A percentile compares a stretch with the other conserved stretches of the same genome.
Evolutionary conservation across 2,113 vertebrate genomes (phyloP).

Genomic region (Ptyas mucosa): DNA sequence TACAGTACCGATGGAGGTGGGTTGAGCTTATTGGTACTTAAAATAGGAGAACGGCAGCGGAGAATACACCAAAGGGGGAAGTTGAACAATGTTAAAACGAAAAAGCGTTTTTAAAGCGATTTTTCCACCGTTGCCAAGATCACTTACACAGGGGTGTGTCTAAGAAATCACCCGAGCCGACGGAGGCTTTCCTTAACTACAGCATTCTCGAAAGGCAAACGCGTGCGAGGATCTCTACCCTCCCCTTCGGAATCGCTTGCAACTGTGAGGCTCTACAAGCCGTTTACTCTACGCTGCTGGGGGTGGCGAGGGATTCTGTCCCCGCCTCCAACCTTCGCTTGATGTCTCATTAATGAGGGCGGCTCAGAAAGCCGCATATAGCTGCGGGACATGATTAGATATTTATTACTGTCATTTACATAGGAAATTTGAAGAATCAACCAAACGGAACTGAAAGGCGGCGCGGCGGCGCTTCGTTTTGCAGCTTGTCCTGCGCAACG

Average conservation of each 20-base stretch:
- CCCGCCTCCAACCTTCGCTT: background rate
- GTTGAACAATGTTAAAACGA: background rate
- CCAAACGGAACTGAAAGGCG: slow-evolving; percentile 70
- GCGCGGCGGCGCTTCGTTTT: slow-evolving; percentile 6
- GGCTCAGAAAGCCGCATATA: slow-evolving; percentile 58
- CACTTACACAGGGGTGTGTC: background rate
- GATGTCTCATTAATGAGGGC: slow-evolving; percentile 65
- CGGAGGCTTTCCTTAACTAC: background rate
- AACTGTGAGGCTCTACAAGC: background rate
- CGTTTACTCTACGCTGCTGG: background rate
- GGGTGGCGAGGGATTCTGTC: too few relatives aligned
- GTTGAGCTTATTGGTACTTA: background rate
- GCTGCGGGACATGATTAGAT: slow-evolving; percentile 86
- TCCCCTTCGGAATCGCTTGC: background rate
- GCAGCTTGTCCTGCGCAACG: background rate
- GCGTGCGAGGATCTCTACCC: background rate
- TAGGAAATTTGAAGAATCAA: slow-evolving; percentile 74
- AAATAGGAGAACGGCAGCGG: background rate
- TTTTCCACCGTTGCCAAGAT: background rate
- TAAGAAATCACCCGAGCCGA: background rate
- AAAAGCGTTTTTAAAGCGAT: background rate
- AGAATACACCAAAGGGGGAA: background rate
- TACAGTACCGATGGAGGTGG: background rate
- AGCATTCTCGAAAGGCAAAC: background rate
- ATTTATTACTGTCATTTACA: slow-evolving; percentile 83